Evolutionary conservation across 1,140 invertebrate genomes (phyloP), one percentile per base, ranked within the genome.

Genomic region (Oppia nitens): DNA sequence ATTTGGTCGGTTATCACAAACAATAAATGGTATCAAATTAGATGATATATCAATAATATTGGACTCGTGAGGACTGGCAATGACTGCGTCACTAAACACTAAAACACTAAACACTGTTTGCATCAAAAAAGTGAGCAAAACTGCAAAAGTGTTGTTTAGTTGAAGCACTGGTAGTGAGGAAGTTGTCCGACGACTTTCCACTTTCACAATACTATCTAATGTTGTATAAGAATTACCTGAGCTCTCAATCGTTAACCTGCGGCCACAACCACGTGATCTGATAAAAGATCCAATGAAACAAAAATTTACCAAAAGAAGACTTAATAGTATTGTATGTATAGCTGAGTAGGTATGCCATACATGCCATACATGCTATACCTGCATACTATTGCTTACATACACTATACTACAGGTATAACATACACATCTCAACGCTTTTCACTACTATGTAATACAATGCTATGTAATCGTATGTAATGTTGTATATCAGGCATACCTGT

Each of bases 231-330:
- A 40, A 40, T 40, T 40, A 40, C 17, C 32, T 17, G n/a, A 62
- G 47, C 20, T 53, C 53, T 32, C 49, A 63, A 52, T 63, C 61
- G 47, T 60, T 58, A 27, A 63, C 40, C 20, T 53, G 51, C 55
- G 29, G 24, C 20, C 47, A 62, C 23, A 40, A 40, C 32, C 32
- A 40, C 32, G 32, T 40, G 32, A 40, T 40, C 6, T 6, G 6
- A 6, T 9, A 40, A 6, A 40, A 40, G 32, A 40, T 40, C 17
- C 32, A 40, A 9, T 40, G 32, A 17, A 40, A 9, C 32, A 40
- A 9, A 17, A 40, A 40, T 6, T 6, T 40, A 40, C 6, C 32
- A 6, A 40, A 40, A 17, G 6, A 9, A 9, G 17, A 6, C 32
- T 9, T 40, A 17, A 9, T 9, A 9, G 32, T 40, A 40, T 17